Percentiles rank a stretch among this genome's conserved stretches.
These are phyloP conservation scores for Melanostigma gelatinosum DNA, from an alignment of 2,113 vertebrate species.

Conservation along the genomic window DNA sequence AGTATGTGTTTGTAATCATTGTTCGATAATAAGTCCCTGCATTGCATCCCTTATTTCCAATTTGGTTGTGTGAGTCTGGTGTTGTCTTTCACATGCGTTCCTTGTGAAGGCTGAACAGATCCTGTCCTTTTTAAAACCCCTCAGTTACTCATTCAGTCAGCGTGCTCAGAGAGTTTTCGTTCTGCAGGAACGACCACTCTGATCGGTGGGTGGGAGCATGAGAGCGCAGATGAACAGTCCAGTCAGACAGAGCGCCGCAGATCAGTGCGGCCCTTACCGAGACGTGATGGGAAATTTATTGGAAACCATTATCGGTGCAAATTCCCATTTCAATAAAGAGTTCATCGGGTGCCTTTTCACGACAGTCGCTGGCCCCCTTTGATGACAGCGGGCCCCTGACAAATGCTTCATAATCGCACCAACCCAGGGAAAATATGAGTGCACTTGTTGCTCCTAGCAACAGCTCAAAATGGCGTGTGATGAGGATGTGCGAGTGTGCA, in stretches of 20 bases:
- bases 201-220: conserved; percentile 35
- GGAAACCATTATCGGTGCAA: conserved; percentile 32
- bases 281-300: conserved; percentile 45
- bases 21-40: neutral
- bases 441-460: conserved; percentile 65
- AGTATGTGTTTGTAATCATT: neutral
- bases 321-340: conserved; percentile 48
- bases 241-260: conserved; percentile 5
- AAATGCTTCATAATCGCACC: conserved; percentile 51
- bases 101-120: conserved; percentile 3
- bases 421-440: conserved; percentile 26
- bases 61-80: neutral
- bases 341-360: conserved; percentile 32
- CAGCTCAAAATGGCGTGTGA: conserved; percentile 30
- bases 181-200: conserved; percentile 38
- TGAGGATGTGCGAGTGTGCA: neutral
- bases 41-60: neutral
- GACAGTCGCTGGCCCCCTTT: conserved; percentile 9
- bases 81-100: neutral
- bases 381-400: conserved; percentile 31
- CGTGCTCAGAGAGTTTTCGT: conserved; percentile 21
- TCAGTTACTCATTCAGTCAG: neutral
- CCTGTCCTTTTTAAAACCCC: conserved; percentile 1
- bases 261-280: conserved; percentile 6
- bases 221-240: neutral